Evolutionary conservation across 2,888 invertebrate species (phyloP), one percentile per base, ranked within the genome.

Genomic region (Lepidochitona cinerea): DNA sequence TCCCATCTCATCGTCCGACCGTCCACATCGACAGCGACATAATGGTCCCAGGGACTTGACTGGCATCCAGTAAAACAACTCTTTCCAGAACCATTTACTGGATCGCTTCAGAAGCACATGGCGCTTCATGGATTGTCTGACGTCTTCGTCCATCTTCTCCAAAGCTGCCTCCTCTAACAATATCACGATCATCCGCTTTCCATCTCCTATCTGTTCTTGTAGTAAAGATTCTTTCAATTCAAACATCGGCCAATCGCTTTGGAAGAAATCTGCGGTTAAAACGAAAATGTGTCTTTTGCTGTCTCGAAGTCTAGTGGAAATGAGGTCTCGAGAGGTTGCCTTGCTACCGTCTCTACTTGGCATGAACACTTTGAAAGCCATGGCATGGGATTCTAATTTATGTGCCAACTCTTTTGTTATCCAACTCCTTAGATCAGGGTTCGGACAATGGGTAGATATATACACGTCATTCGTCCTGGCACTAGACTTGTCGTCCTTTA

Each of bases 41-140:
- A 29, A 29, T 26, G 32, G 23, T 4, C 32, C 59, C 4, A 59
- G 59, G 9, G 33, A 1, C 37, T 37, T 66, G 33, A 37, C 18
- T 32, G 66, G 66, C 66, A 66, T 66, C 66, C 35, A 37, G 66
- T 66, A 66, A 18, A 37, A 35, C 36, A 66, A 37, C 66, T 66
- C 36, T 18, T 3, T 4, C 66, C 66, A 66, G 37, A 66, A 66
- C 66, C 66, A 66, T 26, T 26, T 18, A 18, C 12, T 37, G 37
- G 18, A 18, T 14, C 12, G 18, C n/a, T n/a, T 18, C 5, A 66
- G 35, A 1, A 35, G 9, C 4, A 37, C 37, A 14, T 66, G 66
- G 1, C 9, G 23, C 12, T 26, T 4, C 12, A 59, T 14, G 32
- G 12, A 14, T 32, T 59, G 23, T 29, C 26, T 59, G 14, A 26